Evolutionary conservation across 35 echinoderm and acorn worm genomes (phyloP), one percentile per base, ranked within the genome.

Genomic region (Lytechinus pictus): DNA sequence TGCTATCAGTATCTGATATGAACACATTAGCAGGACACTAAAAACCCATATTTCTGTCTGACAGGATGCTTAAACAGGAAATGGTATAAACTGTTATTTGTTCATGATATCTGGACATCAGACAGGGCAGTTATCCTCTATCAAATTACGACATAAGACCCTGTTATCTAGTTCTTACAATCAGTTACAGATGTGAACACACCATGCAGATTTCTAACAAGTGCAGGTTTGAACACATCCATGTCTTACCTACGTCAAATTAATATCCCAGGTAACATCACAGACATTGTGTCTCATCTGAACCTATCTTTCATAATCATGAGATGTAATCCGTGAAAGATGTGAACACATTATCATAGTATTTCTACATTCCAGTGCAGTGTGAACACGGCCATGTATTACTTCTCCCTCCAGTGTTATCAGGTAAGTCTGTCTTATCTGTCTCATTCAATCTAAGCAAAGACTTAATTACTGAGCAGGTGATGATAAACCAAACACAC

Each of bases 401-500:
- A 4, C 66, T 79, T 79, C 19, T 79, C 66, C 21, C 6, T 0
- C 19, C 21, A 44, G n/a, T 79, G 19, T 79, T 79, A 79, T 79
- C 66, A 79, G 66, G 66, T 79, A 16, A 79, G 66, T 24, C 66
- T 79, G 66, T 79, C 66, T 79, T 79, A 79, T 79, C 66, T 79
- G 66, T 79, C 66, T 79, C 66, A 79, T 79, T 79, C 66, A 79
- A 79, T 79, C 66, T 79, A 79, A 79, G 66, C 66, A 79, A 79
- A 79, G 66, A 79, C 66, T 79, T 79, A 79, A 79, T 79, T 79
- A 79, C 66, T 24, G 66, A 24, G 19, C 66, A 79, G 66, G 66
- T 79, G 66, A 79, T 79, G 66, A 24, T 24, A 79, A 79, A 79
- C 66, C 66, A 79, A 79, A 79, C 66, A 79, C 19, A 79, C 66